phyloP scores from a whole-genome alignment of 2,888 invertebrate species.

The Protonemura montana region DNA sequence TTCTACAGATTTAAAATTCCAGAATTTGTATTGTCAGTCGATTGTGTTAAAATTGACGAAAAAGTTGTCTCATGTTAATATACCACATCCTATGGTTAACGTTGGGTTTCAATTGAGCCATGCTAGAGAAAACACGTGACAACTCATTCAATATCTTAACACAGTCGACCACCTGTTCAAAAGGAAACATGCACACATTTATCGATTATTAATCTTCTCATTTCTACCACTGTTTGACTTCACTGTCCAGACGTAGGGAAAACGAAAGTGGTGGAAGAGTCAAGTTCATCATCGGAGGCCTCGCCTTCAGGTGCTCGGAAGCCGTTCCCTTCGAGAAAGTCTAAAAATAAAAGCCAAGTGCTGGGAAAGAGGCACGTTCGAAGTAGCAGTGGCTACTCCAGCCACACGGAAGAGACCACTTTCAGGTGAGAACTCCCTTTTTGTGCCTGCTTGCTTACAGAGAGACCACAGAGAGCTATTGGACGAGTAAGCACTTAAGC shows the following conservation, averaged over 20 bases:
- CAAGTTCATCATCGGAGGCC: conserved; percentile 80
- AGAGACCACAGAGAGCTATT: no score
- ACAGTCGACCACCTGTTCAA: no score
- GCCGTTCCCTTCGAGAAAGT: conserved; percentile 71
- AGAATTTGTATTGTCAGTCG: not conserved
- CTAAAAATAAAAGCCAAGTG: conserved; percentile 66
- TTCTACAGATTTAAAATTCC: no score
- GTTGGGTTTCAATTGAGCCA: no score
- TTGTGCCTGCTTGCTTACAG: not conserved
- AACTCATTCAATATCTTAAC: no score
- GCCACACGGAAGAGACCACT: conserved; percentile 85
- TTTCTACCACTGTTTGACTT: not conserved
- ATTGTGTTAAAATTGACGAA: not conserved
- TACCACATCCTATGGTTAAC: no score
- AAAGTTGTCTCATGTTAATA: not conserved
- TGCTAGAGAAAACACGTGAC: no score
- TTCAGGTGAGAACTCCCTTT: conserved; percentile 75
- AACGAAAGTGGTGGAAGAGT: conserved; percentile 71
- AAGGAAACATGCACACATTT: not conserved
- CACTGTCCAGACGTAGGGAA: conserved; percentile 47
- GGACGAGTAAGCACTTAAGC: no score
- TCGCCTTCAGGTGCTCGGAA: conserved; percentile 71
- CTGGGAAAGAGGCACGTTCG: conserved; percentile 75
- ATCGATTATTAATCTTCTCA: not conserved
- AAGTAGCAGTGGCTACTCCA: conserved; percentile 82